These are phyloP conservation scores for Solea solea DNA, from an alignment of 2,113 vertebrate species.

Conservation along the genomic window DNA sequence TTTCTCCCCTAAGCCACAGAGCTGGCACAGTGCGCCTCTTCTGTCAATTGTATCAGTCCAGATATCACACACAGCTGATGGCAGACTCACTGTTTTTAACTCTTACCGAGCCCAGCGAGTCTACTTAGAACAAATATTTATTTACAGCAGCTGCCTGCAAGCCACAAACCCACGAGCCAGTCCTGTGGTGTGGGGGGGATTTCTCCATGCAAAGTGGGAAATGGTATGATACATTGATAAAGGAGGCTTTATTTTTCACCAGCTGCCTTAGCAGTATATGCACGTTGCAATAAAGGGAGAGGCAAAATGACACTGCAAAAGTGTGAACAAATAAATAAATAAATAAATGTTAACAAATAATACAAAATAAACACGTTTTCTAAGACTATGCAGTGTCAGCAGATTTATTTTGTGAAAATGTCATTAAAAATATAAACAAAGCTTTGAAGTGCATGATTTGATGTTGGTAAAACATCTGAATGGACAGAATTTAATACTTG, in stretches of 20 bases:
- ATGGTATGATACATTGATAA: constrained; percentile 48
- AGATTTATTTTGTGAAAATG: constrained; percentile 22
- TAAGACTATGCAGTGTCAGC: constrained; percentile 9
- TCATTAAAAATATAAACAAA: constrained; percentile 5
- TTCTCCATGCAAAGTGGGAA: constrained; percentile 67
- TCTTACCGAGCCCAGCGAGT: constrained; percentile 39
- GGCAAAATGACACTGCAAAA: constrained; percentile 20
- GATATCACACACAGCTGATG: constrained; percentile 34
- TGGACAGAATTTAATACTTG: constrained; percentile 38
- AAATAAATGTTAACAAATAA: constrained; percentile 11
- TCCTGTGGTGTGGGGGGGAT: constrained; percentile 22
- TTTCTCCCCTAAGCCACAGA: constrained; percentile 28
- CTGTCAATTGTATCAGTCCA: constrained; percentile 49
- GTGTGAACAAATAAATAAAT: constrained; percentile 12
- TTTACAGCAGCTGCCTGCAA: constrained; percentile 59
- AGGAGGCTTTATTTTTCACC: constrained; percentile 26
- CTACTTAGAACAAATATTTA: constrained; percentile 45
- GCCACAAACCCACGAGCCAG: constrained; percentile 47
- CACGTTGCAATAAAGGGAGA: constrained; percentile 45
- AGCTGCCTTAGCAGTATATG: constrained; percentile 57
- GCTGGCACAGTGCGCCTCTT: constrained; percentile 45
- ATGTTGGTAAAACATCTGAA: constrained; percentile 27
- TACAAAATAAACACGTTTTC: constrained; percentile 21
- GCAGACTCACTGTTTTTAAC: constrained; percentile 50
- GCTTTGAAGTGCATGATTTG: constrained; percentile 19